A percentile compares a stretch with the other conserved stretches of the same genome.
These are phyloP conservation scores for Polyommatus icarus DNA, from an alignment of 2,888 invertebrate species.

Conservation along the genomic window DNA sequence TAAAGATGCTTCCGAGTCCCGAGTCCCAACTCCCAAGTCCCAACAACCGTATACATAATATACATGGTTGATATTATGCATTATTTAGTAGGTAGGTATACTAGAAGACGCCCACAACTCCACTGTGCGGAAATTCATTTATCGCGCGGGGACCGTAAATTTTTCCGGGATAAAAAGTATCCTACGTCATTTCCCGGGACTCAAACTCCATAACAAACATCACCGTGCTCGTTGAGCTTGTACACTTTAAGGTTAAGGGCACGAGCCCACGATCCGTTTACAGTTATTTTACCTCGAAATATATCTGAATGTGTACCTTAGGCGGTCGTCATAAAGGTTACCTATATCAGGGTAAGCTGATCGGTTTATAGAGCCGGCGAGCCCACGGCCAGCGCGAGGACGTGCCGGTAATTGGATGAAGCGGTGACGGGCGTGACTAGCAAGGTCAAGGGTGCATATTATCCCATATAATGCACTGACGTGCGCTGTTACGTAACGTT, in stretches of 20 bases:
- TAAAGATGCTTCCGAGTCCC: no score
- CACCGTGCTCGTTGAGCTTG: not conserved
- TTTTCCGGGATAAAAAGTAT: no score
- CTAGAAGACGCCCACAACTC: no score
- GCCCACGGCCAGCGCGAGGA: conserved; percentile 14
- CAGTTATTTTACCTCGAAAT: not conserved
- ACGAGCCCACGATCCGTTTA: not conserved
- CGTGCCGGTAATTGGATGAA: conserved; percentile 3
- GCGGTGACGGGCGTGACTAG: not conserved
- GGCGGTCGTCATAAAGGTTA: not conserved
- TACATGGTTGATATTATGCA: no score
- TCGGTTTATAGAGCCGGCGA: not conserved
- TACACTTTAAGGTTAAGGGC: conserved; percentile 6
- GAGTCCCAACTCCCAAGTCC: no score
- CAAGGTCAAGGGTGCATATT: conserved; percentile 11
- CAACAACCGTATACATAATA: no score
- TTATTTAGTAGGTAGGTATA: no score
- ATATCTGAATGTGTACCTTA: not conserved
- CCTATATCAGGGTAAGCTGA: not conserved
- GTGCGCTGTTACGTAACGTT: not conserved
- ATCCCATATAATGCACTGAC: not conserved
- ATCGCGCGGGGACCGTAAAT: no score
- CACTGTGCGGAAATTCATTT: no score
- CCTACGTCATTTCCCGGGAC: no score
- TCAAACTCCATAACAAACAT: no score